These are phyloP conservation scores for Lumbricus terrestris DNA, from an alignment of 2,888 invertebrate species.

Conservation along the genomic window DNA sequence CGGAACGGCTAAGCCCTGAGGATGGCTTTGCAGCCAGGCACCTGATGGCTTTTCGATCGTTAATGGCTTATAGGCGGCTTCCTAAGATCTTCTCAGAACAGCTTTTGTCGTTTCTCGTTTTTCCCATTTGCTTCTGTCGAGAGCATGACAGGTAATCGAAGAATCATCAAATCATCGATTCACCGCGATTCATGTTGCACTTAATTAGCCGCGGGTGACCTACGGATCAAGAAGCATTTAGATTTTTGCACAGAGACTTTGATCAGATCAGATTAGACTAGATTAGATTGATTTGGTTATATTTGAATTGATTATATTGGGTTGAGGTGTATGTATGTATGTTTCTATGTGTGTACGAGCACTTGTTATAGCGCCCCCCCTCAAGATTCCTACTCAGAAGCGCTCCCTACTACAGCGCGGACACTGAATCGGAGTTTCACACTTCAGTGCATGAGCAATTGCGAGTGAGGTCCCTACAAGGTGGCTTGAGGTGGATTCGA, in stretches of 20 bases:
- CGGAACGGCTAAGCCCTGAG: neutral
- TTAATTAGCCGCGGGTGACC: neutral
- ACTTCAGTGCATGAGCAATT: too few species aligned
- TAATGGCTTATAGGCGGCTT: neutral
- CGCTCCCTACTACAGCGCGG: too few species aligned
- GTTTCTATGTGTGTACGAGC: too few species aligned
- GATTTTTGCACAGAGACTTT: neutral
- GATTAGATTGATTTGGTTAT: neutral
- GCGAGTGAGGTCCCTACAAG: too few species aligned
- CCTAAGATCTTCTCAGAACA: neutral
- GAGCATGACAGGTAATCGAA: neutral
- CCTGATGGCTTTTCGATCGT: neutral
- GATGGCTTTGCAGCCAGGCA: neutral
- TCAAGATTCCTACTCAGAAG: too few species aligned
- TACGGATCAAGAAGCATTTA: neutral
- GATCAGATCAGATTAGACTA: neutral
- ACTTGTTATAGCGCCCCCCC: too few species aligned
- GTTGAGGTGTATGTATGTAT: neutral
- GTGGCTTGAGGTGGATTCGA: too few species aligned
- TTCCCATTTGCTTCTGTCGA: neutral
- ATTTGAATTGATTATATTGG: neutral
- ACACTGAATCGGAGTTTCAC: too few species aligned
- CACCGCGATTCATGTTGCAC: neutral
- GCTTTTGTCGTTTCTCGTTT: neutral
- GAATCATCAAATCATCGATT: neutral